phyloP scores from a whole-genome alignment of 2,888 invertebrate species.

The Mesorhabditis spiculigera region DNA sequence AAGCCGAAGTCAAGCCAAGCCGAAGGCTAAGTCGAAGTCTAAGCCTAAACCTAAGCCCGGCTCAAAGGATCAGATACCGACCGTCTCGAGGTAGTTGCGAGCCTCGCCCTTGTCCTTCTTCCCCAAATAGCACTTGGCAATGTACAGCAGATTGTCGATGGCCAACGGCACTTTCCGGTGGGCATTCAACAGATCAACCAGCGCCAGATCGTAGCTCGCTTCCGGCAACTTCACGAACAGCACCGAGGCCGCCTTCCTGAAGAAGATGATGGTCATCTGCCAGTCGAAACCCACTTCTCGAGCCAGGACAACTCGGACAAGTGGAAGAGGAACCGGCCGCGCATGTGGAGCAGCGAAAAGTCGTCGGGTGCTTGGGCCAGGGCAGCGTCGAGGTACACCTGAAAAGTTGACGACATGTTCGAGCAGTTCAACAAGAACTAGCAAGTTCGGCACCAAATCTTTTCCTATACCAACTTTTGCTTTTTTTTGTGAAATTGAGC shows the following conservation, averaged over 20 bases:
- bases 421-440: too few relatives aligned
- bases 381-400: slow-evolving; percentile 35
- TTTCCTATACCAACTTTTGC: too few relatives aligned
- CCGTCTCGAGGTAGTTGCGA: background rate
- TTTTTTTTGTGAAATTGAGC: too few relatives aligned
- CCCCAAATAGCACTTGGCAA: background rate
- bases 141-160: background rate
- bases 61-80: background rate
- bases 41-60: too few relatives aligned
- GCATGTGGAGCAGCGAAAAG: slow-evolving; percentile 27
- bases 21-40: too few relatives aligned
- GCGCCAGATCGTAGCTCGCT: slow-evolving; percentile 6
- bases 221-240: background rate
- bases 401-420: background rate
- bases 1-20: too few relatives aligned
- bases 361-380: slow-evolving; percentile 29
- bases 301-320: slow-evolving; percentile 37
- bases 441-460: too few relatives aligned
- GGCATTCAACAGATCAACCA: background rate
- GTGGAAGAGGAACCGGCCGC: slow-evolving; percentile 34
- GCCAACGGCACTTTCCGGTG: background rate
- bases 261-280: background rate
- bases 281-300: slow-evolving; percentile 12
- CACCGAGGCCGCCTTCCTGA: slow-evolving; percentile 1
- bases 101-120: slow-evolving; percentile 4